These are phyloP conservation scores for Picus viridis DNA, from an alignment of 2,797 vertebrate species.

Conservation along the genomic window DNA sequence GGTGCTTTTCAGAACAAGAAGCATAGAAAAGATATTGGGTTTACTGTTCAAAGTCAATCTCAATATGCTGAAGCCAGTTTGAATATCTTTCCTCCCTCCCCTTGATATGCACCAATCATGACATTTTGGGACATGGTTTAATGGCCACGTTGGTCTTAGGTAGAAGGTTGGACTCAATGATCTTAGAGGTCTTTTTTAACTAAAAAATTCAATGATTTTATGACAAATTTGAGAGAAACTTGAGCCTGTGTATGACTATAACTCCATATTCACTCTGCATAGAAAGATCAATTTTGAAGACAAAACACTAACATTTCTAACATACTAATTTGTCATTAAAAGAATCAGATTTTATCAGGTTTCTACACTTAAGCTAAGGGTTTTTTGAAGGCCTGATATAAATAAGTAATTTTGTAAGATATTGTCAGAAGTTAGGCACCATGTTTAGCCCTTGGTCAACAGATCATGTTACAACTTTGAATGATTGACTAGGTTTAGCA, in stretches of 20 bases:
- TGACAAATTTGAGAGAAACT: background rate
- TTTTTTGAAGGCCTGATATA: background rate
- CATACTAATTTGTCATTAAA: background rate
- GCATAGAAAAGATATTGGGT: background rate
- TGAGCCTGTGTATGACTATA: background rate
- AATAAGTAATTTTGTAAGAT: background rate
- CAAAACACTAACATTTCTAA: background rate
- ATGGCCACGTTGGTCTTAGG: no score
- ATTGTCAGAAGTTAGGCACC: background rate
- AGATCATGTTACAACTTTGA: background rate
- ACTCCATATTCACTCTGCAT: background rate
- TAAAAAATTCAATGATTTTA: no score
- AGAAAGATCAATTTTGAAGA: background rate
- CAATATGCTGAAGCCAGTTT: background rate
- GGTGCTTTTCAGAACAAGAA: no score
- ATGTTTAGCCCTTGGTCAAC: background rate
- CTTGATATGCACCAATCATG: background rate
- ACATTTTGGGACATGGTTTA: no score
- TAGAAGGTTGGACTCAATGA: no score
- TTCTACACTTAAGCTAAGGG: background rate
- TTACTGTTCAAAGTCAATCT: background rate
- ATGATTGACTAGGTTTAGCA: background rate
- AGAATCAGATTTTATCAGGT: background rate
- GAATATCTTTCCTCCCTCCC: background rate
- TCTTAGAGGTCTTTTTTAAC: no score